Conservation (phyloP, 2,113 vertebrate genomes). For the Mesitornis unicolor region DNA sequence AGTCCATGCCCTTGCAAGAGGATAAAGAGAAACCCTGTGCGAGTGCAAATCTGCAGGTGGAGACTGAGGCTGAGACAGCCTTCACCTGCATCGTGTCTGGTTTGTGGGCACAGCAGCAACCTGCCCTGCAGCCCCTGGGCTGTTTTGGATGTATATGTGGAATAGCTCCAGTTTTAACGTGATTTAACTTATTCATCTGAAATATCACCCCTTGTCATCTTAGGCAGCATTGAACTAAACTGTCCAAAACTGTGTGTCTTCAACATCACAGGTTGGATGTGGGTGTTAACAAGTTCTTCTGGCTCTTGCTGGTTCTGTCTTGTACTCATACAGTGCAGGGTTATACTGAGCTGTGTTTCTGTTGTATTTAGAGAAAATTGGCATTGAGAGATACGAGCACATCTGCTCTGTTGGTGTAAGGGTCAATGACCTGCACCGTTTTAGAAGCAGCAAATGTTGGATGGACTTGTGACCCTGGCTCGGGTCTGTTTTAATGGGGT, state of each 20-base stretch:
- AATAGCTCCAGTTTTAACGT: background rate
- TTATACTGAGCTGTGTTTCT: background rate
- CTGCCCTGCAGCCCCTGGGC: accelerated
- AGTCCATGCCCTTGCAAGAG: background rate
- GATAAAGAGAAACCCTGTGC: background rate
- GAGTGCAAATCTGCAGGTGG: accelerated
- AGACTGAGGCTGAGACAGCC: background rate
- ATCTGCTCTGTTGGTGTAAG: background rate
- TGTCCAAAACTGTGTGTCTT: background rate
- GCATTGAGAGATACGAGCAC: background rate
- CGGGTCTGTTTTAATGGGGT: background rate
- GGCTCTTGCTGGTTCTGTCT: background rate
- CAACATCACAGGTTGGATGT: background rate
- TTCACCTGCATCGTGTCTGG: accelerated
- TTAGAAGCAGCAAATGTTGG: background rate
- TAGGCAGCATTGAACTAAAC: background rate
- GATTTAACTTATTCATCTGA: background rate
- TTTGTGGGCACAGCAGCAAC: background rate
- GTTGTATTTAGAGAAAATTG: background rate
- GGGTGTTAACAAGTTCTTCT: background rate
- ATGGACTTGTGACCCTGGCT: background rate
- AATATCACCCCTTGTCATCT: background rate
- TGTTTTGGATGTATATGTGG: background rate
- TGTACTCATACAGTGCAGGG: background rate
- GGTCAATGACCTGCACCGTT: background rate